Evolutionary conservation across 2,797 vertebrate genomes (phyloP), one percentile per base, ranked within the genome.

Genomic region (Tiaroga cobitis): DNA sequence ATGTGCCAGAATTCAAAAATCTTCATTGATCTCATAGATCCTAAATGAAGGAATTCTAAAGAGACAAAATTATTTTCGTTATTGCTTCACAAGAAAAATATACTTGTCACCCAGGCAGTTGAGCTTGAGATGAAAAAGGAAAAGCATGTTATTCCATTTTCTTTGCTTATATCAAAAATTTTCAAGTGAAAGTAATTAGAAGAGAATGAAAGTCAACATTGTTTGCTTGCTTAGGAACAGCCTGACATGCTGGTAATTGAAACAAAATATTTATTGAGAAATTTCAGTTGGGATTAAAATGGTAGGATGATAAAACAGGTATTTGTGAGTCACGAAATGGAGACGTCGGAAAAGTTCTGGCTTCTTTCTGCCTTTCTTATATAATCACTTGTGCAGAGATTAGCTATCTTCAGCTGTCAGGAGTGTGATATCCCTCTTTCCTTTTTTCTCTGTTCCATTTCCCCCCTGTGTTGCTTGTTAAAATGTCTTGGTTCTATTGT

Each of bases 401-500:
- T 24, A 59, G 39, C 39, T 15, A 29, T 63, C 56, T 46, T 63
- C 9, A 63, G 18, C 26, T 79, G 43, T 43, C 37, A 43, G 9
- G 18, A 43, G 76, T 16, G 15, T 21, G 26, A 46, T 41, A 80
- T 49, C 19, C 16, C n/a, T 24, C 67, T 49, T 83, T 59, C 63
- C 46, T 86, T 70, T 83, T 78, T 46, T 29, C 54, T 76, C 49
- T 75, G 75, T 26, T 81, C 68, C 26, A 29, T 84, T 82, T 82
- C 74, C 29, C 61, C 41, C 19, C 15, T 85, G 74, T 83, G 76
- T 39, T 63, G 80, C 74, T 86, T 87, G 73, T 85, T 88, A 70
- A 87, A 88, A 82, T 54, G 59, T 83, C 75, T 46, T 32, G 70
- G 85, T 86, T 83, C 82, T 79, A 59, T 82, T 63, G 51, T 85